Evolutionary conservation across 2,797 vertebrate species (phyloP), one percentile per base, ranked within the genome.

Genomic region (Melanotaenia boesemani): DNA sequence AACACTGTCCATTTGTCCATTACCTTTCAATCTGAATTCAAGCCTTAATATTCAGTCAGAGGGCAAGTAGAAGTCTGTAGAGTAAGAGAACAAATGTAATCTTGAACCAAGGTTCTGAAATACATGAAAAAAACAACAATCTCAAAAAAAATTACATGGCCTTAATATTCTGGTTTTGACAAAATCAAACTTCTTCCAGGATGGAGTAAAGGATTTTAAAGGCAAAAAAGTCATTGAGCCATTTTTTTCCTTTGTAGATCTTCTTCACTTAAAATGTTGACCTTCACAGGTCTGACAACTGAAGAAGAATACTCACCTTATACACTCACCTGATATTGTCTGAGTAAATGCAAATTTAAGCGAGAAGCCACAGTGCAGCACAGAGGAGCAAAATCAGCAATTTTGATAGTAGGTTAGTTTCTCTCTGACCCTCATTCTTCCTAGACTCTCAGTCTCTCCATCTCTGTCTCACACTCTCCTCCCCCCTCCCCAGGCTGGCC

Each of bases 391-490:
- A 85, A 86, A 88, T 92, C 93, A 93, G 92, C 92, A 91, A 30
- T 90, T 93, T 87, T 88, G 69, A 77, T 88, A 86, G 83, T 50
- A 71, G 85, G 87, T 91, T 89, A 87, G 86, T 92, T 75, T 89
- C 84, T 85, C 84, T 73, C 74, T 92, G 89, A 92, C 91, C 92
- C 90, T 87, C 86, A 87, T 92, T 90, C 88, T 87, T 86, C 72
- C 85, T 80, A 72, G 37, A 79, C 80, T 86, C 84, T 70, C 83
- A 86, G 82, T 90, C 89, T 90, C 84, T 90, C 80, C 87, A 90
- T 89, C 88, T 90, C 81, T 92, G 92, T 92, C 91, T 88, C 86
- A 58, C 79, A 60, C 63, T 74, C 86, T 74, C 87, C 74, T 69
- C 64, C 84, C 85, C 67, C 76, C 77, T 76, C 79, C 70, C 73